phyloP scores from a whole-genome alignment of 1,140 invertebrate genomes.

The Diploscapter pachys region DNA sequence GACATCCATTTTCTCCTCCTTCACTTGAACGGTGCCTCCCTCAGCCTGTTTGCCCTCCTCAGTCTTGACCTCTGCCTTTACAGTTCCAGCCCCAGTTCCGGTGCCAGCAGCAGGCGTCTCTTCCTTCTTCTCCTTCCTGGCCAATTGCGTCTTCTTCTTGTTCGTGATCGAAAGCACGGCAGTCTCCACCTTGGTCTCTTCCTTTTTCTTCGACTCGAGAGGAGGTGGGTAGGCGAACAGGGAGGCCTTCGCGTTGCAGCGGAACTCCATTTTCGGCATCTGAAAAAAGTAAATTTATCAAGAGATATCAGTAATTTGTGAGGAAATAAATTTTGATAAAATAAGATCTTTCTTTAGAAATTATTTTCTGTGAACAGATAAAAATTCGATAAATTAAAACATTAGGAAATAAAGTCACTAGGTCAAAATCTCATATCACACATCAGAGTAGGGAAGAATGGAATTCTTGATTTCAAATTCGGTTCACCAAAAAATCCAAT shows the following conservation, averaged over 20 bases:
- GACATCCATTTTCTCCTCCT: conserved; percentile 63
- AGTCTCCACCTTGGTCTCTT: conserved; percentile 82
- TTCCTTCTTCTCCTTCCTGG: conserved; percentile 62
- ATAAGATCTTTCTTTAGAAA: neutral
- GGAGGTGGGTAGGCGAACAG: conserved; percentile 92
- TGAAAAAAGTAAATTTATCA: conserved; percentile 56
- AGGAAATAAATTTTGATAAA: neutral
- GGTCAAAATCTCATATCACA: too few species aligned
- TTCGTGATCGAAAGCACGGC: conserved; percentile 94
- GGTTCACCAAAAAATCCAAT: too few species aligned
- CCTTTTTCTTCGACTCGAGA: conserved; percentile 94
- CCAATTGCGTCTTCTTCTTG: conserved; percentile 72
- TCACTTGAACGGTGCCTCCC: conserved; percentile 57
- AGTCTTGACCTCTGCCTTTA: too few species aligned
- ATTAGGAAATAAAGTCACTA: too few species aligned
- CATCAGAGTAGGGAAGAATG: too few species aligned
- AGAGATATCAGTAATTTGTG: too few species aligned
- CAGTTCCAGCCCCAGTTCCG: too few species aligned
- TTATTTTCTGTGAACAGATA: too few species aligned
- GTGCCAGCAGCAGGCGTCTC: conserved; percentile 49
- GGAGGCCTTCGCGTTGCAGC: conserved; percentile 88
- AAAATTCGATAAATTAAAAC: too few species aligned
- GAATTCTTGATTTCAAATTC: too few species aligned
- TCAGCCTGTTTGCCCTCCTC: too few species aligned
- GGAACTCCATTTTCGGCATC: conserved; percentile 91